Evolutionary conservation across 2,888 invertebrate genomes (phyloP).

Genomic region (Ectemnius lituratus): DNA sequence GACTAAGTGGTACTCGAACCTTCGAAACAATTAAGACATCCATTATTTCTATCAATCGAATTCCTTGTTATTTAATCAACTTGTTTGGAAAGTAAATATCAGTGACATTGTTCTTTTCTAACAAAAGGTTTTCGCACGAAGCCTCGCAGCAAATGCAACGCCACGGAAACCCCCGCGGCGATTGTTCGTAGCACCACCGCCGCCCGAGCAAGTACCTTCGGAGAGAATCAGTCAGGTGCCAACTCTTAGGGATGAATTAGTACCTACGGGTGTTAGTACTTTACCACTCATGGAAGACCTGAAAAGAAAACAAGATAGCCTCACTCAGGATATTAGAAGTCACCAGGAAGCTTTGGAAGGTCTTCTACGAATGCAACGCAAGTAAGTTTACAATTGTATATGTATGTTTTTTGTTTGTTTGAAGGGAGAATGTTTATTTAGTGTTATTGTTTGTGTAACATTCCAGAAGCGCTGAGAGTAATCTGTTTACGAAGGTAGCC

Average conservation of each 20-base stretch:
- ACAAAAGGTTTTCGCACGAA: constrained; percentile 82
- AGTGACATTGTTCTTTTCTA: too few relatives aligned
- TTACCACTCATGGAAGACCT: constrained; percentile 90
- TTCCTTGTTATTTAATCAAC: too few relatives aligned
- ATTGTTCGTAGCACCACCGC: constrained; percentile 85
- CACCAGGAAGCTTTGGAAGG: constrained; percentile 91
- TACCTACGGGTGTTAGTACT: constrained; percentile 85
- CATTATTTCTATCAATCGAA: too few relatives aligned
- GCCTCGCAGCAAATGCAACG: constrained; percentile 77
- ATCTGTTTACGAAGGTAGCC: constrained; percentile 94
- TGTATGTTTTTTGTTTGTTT: neutral
- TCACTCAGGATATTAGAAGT: constrained; percentile 87
- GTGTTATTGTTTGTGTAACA: neutral
- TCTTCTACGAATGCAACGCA: constrained; percentile 88
- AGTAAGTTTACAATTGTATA: constrained; percentile 75
- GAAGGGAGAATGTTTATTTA: neutral
- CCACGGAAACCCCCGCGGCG: constrained; percentile 78
- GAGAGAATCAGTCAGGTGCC: constrained; percentile 79
- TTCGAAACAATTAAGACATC: too few relatives aligned
- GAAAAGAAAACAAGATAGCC: constrained; percentile 84
- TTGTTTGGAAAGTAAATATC: too few relatives aligned
- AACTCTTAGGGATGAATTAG: constrained; percentile 89
- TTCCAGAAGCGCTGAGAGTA: constrained; percentile 83
- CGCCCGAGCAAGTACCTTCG: constrained; percentile 77
- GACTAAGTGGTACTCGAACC: too few relatives aligned